Base-by-base conservation (phyloP, 2,888 invertebrate species). In the Mesochorus sp. region DNA sequence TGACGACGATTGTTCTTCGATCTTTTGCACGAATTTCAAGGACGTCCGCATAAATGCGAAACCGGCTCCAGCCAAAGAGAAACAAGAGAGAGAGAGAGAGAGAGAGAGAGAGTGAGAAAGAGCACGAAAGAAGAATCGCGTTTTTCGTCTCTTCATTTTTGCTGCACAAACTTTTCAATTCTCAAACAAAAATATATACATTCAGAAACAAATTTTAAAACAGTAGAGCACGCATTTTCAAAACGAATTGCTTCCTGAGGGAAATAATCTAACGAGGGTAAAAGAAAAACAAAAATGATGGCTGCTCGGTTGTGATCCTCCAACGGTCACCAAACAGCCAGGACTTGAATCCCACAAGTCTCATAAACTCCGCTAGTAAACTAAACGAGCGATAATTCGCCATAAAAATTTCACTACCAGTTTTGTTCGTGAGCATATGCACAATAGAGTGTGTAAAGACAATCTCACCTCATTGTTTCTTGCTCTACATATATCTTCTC, bases 1-100 rank as follows among this genome's bases (percentile, higher is more conserved):
- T 59, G 64, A 74, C 82, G 79, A 76, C 70, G 81, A 83, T 87
- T 86, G 88, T 86, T 88, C 86, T 83, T 84, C 85, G 86, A 88
- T 86, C 86, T 87, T 85, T 85, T 87, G 86, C 88, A 88, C 88
- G 89, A 89, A 89, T 89, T 89, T 90, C 90, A 90, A 90, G 90
- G 90, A 90, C 90, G 88, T 88, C 88, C 74, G 74, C 70, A 75
- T 66, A 67, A 67, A 79, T 85, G 84, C 82, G 85, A 66, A 89
- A 88, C 89, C 88, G 87, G 87, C 85, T 88, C 80, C 82, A 80
- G 44, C 55, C 66, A 66, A 67, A 71, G 14, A 53, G 57, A 71
- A 49, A 34, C 47, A 68, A 68, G n/a, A 34, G 17, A 67, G 42
- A 62, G 34, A 51, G 47, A 47, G 12, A 51, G 28, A 42, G 39